phyloP scores from a whole-genome alignment of 2,113 vertebrate genomes.

The Arothron firmamentum region DNA sequence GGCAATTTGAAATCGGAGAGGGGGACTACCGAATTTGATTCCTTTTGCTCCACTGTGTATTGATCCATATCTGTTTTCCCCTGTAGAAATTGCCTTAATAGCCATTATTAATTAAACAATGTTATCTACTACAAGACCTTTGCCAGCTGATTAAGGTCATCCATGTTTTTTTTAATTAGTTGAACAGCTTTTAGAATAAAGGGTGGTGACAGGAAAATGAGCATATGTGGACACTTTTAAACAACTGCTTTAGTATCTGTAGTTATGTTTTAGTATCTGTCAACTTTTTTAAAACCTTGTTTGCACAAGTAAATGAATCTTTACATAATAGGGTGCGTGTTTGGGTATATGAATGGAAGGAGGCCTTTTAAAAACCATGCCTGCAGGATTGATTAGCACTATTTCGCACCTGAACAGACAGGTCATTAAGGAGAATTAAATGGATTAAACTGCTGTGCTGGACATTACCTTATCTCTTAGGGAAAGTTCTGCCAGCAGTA shows the following conservation, averaged over 20 bases:
- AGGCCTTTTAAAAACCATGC: constrained; percentile 36
- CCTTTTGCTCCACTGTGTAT: constrained; percentile 18
- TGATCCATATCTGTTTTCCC: constrained; percentile 39
- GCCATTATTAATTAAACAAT: constrained; percentile 66
- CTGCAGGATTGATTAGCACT: constrained; percentile 54
- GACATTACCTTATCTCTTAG: constrained; percentile 32
- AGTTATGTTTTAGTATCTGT: constrained; percentile 10
- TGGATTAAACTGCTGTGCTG: constrained; percentile 36
- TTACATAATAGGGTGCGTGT: not conserved
- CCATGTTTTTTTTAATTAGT: constrained; percentile 59
- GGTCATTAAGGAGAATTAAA: constrained; percentile 40
- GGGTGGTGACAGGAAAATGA: constrained; percentile 2
- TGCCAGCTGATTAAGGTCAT: constrained; percentile 67
- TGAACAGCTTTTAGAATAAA: constrained; percentile 44
- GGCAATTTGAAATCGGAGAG: too few relatives aligned
- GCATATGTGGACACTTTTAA: constrained; percentile 38
- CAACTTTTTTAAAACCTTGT: constrained; percentile 8
- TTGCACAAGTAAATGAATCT: constrained; percentile 1
- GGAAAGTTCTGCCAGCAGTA: not conserved
- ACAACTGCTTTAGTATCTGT: too few relatives aligned
- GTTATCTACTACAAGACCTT: constrained; percentile 61
- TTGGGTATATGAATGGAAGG: constrained; percentile 7
- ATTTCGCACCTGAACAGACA: constrained; percentile 46
- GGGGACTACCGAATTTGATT: too few relatives aligned
- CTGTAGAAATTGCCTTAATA: constrained; percentile 50